Conservation (phyloP, 2,888 invertebrate species). For the Acanthosepion pharaonis region DNA sequence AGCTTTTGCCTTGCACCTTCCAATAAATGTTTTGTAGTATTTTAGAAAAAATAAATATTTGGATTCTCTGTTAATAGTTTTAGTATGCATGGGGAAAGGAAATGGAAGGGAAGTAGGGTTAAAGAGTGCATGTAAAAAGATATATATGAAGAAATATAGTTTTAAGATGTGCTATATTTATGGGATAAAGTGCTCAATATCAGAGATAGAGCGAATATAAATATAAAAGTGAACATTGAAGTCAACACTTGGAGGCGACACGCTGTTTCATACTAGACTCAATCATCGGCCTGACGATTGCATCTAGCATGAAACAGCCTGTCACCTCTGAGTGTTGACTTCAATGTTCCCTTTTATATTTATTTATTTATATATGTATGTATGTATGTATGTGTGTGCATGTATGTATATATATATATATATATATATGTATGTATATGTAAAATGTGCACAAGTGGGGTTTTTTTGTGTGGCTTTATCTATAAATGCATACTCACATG, state of each 20-base stretch:
- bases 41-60: not conserved
- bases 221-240: too few relatives aligned
- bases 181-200: too few relatives aligned
- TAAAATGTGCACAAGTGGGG: not conserved
- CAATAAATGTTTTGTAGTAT: not conserved
- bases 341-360: not conserved
- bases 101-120: not conserved
- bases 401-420: too few relatives aligned
- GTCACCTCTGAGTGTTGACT: not conserved
- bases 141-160: not conserved
- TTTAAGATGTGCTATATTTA: too few relatives aligned
- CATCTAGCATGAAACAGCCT: too few relatives aligned
- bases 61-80: not conserved
- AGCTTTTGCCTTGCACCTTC: slow-evolving; percentile 4
- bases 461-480: not conserved
- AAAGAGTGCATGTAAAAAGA: not conserved
- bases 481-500: not conserved
- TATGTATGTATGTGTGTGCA: too few relatives aligned
- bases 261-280: too few relatives aligned
- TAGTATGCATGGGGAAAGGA: not conserved
- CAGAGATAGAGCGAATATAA: too few relatives aligned
- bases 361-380: not conserved
- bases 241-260: too few relatives aligned
- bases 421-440: not conserved
- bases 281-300: too few relatives aligned